A percentile compares a stretch with the other conserved stretches of the same genome.
phyloP scores from a whole-genome alignment of 2,888 invertebrate species.

The Herminia tarsipennalis region DNA sequence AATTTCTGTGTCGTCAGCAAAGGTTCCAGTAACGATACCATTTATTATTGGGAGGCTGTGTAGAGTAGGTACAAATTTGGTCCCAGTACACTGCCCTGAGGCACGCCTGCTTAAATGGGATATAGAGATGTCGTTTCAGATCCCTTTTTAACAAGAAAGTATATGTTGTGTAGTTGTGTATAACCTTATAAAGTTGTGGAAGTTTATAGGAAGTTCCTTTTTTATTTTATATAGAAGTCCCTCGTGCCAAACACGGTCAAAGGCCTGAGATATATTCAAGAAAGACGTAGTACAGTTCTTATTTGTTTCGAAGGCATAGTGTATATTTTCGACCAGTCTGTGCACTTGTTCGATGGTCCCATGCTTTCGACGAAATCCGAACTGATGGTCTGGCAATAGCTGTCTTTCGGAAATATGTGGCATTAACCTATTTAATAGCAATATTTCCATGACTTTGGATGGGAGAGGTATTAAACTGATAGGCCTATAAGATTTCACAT shows the following conservation, averaged over 20 bases:
- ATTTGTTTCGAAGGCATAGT: neutral
- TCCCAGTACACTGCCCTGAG: no score
- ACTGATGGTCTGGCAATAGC: no score
- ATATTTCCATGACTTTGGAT: neutral
- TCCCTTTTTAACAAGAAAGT: no score
- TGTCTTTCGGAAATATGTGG: neutral
- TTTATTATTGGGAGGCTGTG: no score
- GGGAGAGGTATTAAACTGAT: neutral
- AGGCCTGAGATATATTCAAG: no score
- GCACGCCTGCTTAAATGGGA: no score
- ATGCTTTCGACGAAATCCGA: no score
- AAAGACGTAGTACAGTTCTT: neutral
- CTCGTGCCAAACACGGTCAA: no score
- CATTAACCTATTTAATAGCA: neutral
- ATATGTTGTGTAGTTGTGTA: no score
- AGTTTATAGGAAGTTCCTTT: neutral
- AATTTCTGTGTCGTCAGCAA: no score
- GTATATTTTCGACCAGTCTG: neutral
- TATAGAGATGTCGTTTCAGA: no score
- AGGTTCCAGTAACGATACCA: no score
- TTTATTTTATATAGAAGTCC: neutral
- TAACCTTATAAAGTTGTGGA: neutral
- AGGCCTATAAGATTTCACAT: neutral
- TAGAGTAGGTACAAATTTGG: neutral
- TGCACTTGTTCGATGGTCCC: neutral